Evolutionary conservation across 2,797 vertebrate species (phyloP), one percentile per base, ranked within the genome.

Genomic region (Antennarius maculatus): DNA sequence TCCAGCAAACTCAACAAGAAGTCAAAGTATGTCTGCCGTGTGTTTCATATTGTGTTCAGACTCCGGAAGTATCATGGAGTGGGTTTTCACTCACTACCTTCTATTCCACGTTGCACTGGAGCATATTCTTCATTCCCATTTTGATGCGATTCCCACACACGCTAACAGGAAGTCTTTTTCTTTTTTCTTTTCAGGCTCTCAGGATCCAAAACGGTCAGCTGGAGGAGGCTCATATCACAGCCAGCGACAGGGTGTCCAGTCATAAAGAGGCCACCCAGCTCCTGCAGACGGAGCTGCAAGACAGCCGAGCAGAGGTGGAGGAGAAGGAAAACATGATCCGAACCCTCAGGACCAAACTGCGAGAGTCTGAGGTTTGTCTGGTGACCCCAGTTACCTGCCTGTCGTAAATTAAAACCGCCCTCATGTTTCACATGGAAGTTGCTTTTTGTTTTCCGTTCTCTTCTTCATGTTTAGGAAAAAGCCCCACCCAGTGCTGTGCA

Each of bases 201-300:
- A 17, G 63, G 74, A 6, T 43, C 34, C 89, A 91, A 69, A 85
- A 89, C 27, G 72, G 87, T 58, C 83, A 91, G 48, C 74, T 96
- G 34, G 82, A 96, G 87, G 82, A 85, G 4, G 67, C 73, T 45
- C 73, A 90, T 54, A 42, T 28, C 5, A 83, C 91, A 76, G 84
- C 81, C 2, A 82, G 66, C 54, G 61, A 77, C 80, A 79, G 59
- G 0, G 15, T 88, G 13, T 66, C 85, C 29, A 82, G 76, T 61
- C 94, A 92, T 11, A 94, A 95, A 53, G 69, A 84, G 60, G 87
- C 61, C 34, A 92, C 92, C 31, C 81, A 80, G 62, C 71, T 84
- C 16, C 79, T 96, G 59, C 89, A 95, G 82, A 91, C 85, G 2
- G 92, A 96, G 72, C 84, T 97, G 48, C 86, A 89, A 76, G 89